phyloP scores from a whole-genome alignment of 1,140 invertebrate species.

The Calliopsis andreniformis region DNA sequence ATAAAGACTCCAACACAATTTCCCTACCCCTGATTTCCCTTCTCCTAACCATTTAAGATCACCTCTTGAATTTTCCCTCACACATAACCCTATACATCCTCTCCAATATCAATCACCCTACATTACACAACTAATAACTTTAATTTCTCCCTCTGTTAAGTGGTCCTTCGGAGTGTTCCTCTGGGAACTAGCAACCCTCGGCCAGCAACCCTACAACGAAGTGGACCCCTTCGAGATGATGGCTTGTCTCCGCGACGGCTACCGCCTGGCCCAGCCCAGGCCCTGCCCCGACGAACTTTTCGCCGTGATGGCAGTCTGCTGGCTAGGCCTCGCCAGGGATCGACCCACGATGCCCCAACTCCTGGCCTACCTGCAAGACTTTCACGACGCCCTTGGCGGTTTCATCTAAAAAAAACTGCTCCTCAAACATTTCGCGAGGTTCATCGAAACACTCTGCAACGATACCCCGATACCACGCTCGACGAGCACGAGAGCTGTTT shows the following conservation, averaged over 20 bases:
- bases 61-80: too few relatives aligned
- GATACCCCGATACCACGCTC: not conserved
- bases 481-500: not conserved
- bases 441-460: not conserved
- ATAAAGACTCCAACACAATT: too few relatives aligned
- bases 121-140: not conserved
- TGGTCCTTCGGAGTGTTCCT: slow-evolving; percentile 97
- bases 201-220: slow-evolving; percentile 92
- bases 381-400: slow-evolving; percentile 90
- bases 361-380: slow-evolving; percentile 92
- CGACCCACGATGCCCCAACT: slow-evolving; percentile 93
- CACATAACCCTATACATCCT: too few relatives aligned
- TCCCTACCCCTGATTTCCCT: too few relatives aligned
- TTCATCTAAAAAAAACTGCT: slow-evolving; percentile 84
- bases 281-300: slow-evolving; percentile 98
- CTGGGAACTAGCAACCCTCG: slow-evolving; percentile 96
- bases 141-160: slow-evolving; percentile 80
- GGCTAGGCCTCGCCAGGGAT: slow-evolving; percentile 89
- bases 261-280: slow-evolving; percentile 92
- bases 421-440: not conserved
- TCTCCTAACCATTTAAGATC: too few relatives aligned
- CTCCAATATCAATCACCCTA: too few relatives aligned
- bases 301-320: slow-evolving; percentile 95
- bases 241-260: slow-evolving; percentile 92
- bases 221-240: slow-evolving; percentile 96